phyloP scores from a whole-genome alignment of 2,888 invertebrate genomes.

The Glaucopsyche alexis region DNA sequence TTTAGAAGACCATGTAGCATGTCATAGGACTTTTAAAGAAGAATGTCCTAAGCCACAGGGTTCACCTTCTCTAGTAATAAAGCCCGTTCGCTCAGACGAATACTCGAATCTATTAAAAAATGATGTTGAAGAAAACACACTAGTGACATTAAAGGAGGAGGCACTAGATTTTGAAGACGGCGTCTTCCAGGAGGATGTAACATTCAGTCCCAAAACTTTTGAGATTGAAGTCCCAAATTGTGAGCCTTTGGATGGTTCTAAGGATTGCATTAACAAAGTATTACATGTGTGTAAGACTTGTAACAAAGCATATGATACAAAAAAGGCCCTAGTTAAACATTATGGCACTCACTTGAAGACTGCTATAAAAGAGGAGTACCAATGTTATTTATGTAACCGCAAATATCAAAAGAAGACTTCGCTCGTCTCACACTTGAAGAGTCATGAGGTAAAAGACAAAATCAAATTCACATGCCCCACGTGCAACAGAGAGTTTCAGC shows the following conservation, averaged over 20 bases:
- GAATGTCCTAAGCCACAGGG: constrained; percentile 16
- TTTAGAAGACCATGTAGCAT: constrained; percentile 41
- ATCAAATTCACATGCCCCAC: constrained; percentile 55
- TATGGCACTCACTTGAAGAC: constrained; percentile 35
- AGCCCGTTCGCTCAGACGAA: background rate
- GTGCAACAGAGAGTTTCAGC: constrained; percentile 78
- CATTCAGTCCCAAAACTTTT: constrained; percentile 4
- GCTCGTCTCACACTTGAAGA: constrained; percentile 55
- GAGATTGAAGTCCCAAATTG: constrained; percentile 18
- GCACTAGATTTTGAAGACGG: constrained; percentile 26
- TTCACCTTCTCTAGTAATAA: background rate
- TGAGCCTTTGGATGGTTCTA: constrained; percentile 1
- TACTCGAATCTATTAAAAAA: constrained; percentile 19
- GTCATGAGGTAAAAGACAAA: constrained; percentile 52
- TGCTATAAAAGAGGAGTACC: constrained; percentile 39
- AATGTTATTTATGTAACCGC: constrained; percentile 62
- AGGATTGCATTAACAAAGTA: constrained; percentile 30
- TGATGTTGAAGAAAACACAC: constrained; percentile 17
- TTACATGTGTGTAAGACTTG: constrained; percentile 26
- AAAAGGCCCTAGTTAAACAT: constrained; percentile 33
- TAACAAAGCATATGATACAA: constrained; percentile 27
- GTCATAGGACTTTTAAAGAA: constrained; percentile 31
- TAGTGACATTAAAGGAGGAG: constrained; percentile 31
- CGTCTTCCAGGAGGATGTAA: constrained; percentile 6
- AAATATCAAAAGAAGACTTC: constrained; percentile 60